Conservation (phyloP, 2,888 invertebrate species). For the Macrophya alboannulata region DNA sequence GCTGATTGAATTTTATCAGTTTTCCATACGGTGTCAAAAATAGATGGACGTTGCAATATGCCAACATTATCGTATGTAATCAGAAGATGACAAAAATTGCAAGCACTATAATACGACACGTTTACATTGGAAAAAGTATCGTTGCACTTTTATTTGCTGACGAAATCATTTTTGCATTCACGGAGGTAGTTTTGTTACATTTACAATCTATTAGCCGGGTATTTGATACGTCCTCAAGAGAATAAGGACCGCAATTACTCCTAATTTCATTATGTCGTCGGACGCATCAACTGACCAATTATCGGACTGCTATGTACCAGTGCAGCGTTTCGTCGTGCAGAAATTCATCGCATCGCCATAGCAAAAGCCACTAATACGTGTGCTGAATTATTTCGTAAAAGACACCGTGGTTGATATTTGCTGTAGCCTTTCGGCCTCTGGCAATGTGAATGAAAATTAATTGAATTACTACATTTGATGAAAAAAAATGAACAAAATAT, state of each 20-base stretch:
- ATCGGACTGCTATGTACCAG: background rate
- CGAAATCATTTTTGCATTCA: background rate
- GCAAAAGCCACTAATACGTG: background rate
- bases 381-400: background rate
- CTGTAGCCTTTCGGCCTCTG: background rate
- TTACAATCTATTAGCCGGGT: background rate
- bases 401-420: background rate
- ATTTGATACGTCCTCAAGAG: background rate
- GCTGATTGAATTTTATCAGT: no score
- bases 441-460: background rate
- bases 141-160: background rate
- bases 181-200: background rate
- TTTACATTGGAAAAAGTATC: background rate
- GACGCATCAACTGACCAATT: constrained; percentile 7
- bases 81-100: background rate
- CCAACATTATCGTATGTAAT: no score
- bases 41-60: no score
- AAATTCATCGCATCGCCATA: background rate
- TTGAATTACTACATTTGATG: background rate
- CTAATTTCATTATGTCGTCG: constrained; percentile 17
- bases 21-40: no score
- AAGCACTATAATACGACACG: background rate
- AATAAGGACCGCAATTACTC: background rate
- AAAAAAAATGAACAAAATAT: background rate
- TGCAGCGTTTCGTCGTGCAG: background rate